Evolutionary conservation across 2,888 invertebrate species (phyloP).

Genomic region (Chironomus tentans): DNA sequence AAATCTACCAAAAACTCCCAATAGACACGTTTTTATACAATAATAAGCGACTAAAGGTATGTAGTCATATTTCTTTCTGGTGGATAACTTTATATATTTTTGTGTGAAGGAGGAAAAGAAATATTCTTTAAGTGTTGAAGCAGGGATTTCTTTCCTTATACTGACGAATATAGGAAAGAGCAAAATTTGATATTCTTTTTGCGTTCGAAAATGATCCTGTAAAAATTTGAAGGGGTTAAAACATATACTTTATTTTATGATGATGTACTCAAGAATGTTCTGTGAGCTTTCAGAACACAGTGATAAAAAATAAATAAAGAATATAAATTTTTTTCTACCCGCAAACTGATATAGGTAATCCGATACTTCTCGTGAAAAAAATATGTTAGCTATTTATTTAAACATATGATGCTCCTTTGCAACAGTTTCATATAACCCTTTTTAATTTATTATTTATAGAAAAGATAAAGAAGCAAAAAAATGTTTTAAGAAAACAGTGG

Average conservation of each 20-base stretch:
- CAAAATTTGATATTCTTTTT: neutral
- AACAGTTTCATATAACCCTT: too few relatives aligned
- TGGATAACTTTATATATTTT: too few relatives aligned
- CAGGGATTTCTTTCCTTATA: neutral
- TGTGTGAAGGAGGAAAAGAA: too few relatives aligned
- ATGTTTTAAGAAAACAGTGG: neutral
- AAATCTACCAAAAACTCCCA: too few relatives aligned
- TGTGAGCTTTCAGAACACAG: neutral
- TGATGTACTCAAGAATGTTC: neutral
- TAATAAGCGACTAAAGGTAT: too few relatives aligned
- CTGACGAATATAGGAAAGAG: neutral
- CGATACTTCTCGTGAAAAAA: neutral
- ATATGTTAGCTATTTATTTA: too few relatives aligned
- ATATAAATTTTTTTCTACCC: neutral
- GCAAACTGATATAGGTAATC: neutral
- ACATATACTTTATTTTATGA: neutral
- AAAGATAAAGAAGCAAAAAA: neutral
- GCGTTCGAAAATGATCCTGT: neutral
- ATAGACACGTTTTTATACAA: too few relatives aligned
- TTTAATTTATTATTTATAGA: conserved; percentile 12
- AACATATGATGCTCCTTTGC: neutral
- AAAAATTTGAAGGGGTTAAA: conserved; percentile 2
- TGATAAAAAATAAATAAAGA: neutral
- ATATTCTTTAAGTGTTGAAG: neutral
- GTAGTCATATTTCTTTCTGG: too few relatives aligned